Percentiles rank a stretch among this genome's conserved stretches.
phyloP scores from a whole-genome alignment of 2,888 invertebrate species.

The Clivina fossor region DNA sequence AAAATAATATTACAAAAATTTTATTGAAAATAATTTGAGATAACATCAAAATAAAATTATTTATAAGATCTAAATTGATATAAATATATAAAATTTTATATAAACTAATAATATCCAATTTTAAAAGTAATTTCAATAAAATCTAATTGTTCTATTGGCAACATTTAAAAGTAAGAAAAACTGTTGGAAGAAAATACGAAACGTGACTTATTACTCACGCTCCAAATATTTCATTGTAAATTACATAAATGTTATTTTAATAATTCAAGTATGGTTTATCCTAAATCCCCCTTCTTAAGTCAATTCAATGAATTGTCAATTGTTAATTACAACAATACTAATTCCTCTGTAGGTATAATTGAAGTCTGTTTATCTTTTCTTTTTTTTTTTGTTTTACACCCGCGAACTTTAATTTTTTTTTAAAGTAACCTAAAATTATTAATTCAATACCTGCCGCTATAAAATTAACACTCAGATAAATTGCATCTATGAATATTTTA shows the following conservation, averaged over 20 bases:
- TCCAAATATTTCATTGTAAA: slow-evolving; percentile 6
- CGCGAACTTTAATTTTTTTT: slow-evolving; percentile 11
- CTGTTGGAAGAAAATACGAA: too few relatives aligned
- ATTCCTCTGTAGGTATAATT: neutral
- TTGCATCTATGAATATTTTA: slow-evolving; percentile 3
- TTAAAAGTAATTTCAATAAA: too few relatives aligned
- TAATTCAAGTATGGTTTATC: slow-evolving; percentile 46
- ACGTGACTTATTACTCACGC: slow-evolving; percentile 6
- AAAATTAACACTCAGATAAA: slow-evolving; percentile 20
- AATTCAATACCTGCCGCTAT: slow-evolving; percentile 26
- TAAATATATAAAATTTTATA: too few relatives aligned
- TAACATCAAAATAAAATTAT: too few relatives aligned
- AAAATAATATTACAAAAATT: too few relatives aligned
- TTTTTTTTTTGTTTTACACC: slow-evolving; percentile 3
- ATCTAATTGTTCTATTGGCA: too few relatives aligned
- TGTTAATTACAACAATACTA: neutral
- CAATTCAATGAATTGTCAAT: slow-evolving; percentile 42
- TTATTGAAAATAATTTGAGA: too few relatives aligned
- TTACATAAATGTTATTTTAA: neutral
- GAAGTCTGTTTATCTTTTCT: neutral
- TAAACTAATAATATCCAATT: too few relatives aligned
- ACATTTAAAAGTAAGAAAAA: too few relatives aligned
- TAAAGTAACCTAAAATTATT: slow-evolving; percentile 18
- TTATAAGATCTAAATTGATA: too few relatives aligned
- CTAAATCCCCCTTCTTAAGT: slow-evolving; percentile 47